Base-by-base conservation (phyloP, 2,888 invertebrate genomes). In the Tuta absoluta region DNA sequence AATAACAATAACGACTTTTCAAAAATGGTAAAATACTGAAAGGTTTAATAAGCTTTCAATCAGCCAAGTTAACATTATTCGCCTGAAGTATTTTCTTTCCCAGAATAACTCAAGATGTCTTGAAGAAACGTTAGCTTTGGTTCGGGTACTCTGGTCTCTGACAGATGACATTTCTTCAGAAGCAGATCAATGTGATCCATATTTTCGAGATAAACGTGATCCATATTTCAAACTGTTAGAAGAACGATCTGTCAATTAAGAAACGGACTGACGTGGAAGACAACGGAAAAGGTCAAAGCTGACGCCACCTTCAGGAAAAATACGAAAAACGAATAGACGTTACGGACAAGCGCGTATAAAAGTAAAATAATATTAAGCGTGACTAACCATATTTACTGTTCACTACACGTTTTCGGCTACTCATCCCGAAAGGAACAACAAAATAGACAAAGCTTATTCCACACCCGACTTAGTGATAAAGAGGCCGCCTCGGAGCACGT, bases 401-500 rank as follows among this genome's bases (percentile, higher is more conserved):
- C 33, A 49, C 48, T 24, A 61, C 60, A 60, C 60, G 60, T 60
- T 60, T 60, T 45, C 61, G 61, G 45, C 45, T 49, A 49, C 49
- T 61, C 61, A 61, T 49, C 33, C 61, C n/a, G 23, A 61, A 61
- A 61, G 65, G 62, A 63, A 65, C 62, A 63, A 65, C 62, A 65
- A 66, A 65, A 67, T 69, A 70, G 62, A 63, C 63, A 63, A 63
- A 38, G 63, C 28, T 19, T 45, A 33, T 58, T 63, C 49, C 59
- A 64, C 74, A 80, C 81, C 82, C 77, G 76, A 81, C 77, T 81
- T 79, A 85, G 78, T 80, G 83, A 80, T 82, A 85, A 86, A 87
- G 85, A 74, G 81, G 78, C 88, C 86, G 85, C 85, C 71, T 75
- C 74, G 74, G 78, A 78, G 82, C 83, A 85, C 82, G 84, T 81